Evolutionary conservation across 1,140 invertebrate species (phyloP).

Genomic region (Anadara kagoshimensis): DNA sequence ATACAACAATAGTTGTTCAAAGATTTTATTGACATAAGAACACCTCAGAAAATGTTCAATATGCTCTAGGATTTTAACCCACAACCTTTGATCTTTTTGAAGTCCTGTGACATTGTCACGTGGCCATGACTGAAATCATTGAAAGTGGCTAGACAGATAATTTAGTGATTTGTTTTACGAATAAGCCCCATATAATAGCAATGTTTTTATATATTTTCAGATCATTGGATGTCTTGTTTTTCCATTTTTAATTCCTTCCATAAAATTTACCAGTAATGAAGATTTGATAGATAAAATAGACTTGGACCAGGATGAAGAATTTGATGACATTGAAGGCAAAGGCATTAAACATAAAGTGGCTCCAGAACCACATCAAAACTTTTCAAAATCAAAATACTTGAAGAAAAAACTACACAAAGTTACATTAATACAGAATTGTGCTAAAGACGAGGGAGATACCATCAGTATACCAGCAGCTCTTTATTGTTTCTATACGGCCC

Average conservation of each 20-base stretch:
- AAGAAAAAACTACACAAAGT: conserved; percentile 10
- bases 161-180: too few species aligned
- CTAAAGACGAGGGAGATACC: neutral
- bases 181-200: too few species aligned
- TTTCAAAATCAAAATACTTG: neutral
- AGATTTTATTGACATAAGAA: too few species aligned
- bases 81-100: too few species aligned
- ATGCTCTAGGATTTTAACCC: too few species aligned
- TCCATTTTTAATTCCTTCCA: conserved; percentile 60
- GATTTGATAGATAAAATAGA: conserved; percentile 28
- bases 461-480: conserved; percentile 58
- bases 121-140: too few species aligned
- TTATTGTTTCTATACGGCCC: conserved; percentile 67
- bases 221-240: conserved; percentile 56
- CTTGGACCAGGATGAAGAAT: conserved; percentile 30
- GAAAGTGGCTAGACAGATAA: too few species aligned
- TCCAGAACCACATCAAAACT: neutral
- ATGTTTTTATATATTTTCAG: conserved; percentile 39
- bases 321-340: conserved; percentile 1
- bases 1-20: too few species aligned
- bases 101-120: too few species aligned
- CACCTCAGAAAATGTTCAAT: too few species aligned
- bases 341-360: conserved; percentile 3
- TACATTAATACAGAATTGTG: neutral
- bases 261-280: conserved; percentile 60